Evolutionary conservation across 2,113 vertebrate species (phyloP).

Genomic region (Anseranas semipalmata): DNA sequence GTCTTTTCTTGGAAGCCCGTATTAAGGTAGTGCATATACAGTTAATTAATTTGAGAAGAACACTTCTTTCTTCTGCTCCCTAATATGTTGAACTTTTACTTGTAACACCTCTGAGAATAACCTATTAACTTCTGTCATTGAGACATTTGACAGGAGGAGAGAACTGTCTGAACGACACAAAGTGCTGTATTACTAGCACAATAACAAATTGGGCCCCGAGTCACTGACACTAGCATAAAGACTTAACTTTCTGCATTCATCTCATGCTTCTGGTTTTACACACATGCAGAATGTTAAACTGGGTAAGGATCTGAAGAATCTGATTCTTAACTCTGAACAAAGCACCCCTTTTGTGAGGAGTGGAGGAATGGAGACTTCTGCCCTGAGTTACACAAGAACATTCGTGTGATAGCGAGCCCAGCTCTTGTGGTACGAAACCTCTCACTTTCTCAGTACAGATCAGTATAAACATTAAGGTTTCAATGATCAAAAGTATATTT

Average conservation of each 20-base stretch:
- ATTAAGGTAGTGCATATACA: neutral
- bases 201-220: neutral
- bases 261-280: neutral
- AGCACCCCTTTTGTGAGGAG: neutral
- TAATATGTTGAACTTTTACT: neutral
- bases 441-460: neutral
- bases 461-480: neutral
- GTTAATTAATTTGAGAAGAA: neutral
- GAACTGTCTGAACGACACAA: neutral
- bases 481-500: neutral
- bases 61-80: neutral
- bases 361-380: neutral
- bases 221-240: neutral
- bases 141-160: neutral
- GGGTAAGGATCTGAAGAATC: neutral
- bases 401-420: neutral
- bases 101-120: neutral
- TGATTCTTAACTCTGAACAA: neutral
- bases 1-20: neutral
- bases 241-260: neutral
- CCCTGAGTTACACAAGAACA: neutral
- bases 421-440: neutral
- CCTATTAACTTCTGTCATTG: neutral
- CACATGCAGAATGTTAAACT: neutral
- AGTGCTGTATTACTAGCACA: neutral